A percentile compares a stretch with the other conserved stretches of the same genome.
These are phyloP conservation scores for Gavialis gangeticus DNA, from an alignment of 2,113 vertebrate species.

Conservation along the genomic window DNA sequence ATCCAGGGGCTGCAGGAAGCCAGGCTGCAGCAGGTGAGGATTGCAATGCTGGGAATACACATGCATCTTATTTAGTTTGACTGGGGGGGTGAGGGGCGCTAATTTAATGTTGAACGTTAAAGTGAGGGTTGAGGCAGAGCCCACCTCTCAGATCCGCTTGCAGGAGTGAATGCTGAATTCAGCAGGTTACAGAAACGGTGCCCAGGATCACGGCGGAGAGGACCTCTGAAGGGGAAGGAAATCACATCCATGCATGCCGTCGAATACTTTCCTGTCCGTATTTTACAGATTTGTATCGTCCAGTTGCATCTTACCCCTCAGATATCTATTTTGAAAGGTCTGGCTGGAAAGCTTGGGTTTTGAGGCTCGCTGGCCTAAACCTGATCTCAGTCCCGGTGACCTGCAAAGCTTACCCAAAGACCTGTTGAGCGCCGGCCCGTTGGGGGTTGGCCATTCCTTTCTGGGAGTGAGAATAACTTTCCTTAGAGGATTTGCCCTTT, in stretches of 20 bases:
- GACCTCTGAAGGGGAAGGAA: not conserved
- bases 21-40: not conserved
- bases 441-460: not conserved
- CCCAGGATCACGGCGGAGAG: not conserved
- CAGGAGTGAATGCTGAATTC: not conserved
- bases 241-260: not conserved
- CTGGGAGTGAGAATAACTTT: not conserved
- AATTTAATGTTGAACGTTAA: not conserved
- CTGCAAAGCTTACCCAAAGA: no score
- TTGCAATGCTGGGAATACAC: not conserved
- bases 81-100: not conserved
- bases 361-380: not conserved
- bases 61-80: not conserved
- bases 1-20: not conserved
- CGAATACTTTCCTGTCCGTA: not conserved
- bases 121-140: not conserved
- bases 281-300: no score
- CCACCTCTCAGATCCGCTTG: not conserved
- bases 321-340: not conserved
- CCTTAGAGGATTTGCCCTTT: not conserved
- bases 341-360: not conserved
- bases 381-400: not conserved
- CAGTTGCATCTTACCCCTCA: no score
- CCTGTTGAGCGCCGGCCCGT: not conserved
- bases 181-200: not conserved